Percentiles rank a stretch among this genome's conserved stretches.
Conservation (phyloP, 1,140 invertebrate species). For the Gryon sp. region DNA sequence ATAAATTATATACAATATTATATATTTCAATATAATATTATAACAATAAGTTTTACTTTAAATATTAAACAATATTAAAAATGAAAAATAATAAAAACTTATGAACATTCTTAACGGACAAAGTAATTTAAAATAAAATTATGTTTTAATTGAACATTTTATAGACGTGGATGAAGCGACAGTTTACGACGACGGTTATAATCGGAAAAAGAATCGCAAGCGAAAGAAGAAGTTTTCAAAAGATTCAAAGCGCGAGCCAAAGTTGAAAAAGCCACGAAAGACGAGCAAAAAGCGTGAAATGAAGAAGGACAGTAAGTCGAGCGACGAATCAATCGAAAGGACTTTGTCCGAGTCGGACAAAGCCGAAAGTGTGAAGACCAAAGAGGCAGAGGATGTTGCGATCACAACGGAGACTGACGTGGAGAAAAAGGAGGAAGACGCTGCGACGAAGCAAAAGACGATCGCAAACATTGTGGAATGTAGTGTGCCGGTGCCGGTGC, state of each 20-base stretch:
- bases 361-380: neutral
- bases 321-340: neutral
- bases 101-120: no score
- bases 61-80: no score
- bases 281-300: conserved; percentile 20
- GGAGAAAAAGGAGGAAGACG: no score
- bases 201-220: conserved; percentile 76
- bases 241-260: conserved; percentile 59
- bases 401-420: neutral
- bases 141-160: conserved; percentile 34
- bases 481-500: conserved; percentile 6
- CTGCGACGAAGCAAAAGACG: conserved; percentile 1
- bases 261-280: conserved; percentile 44
- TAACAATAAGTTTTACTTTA: no score
- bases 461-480: conserved; percentile 6
- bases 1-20: no score
- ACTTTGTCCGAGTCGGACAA: neutral
- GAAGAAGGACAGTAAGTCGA: neutral
- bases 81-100: no score
- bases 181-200: conserved; percentile 81
- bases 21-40: no score
- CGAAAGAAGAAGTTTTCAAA: conserved; percentile 70
- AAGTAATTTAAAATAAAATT: no score
- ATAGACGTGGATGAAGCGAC: conserved; percentile 79
- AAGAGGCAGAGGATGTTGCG: no score